Conservation (phyloP, 2,888 invertebrate species). For the Thereva unica region DNA sequence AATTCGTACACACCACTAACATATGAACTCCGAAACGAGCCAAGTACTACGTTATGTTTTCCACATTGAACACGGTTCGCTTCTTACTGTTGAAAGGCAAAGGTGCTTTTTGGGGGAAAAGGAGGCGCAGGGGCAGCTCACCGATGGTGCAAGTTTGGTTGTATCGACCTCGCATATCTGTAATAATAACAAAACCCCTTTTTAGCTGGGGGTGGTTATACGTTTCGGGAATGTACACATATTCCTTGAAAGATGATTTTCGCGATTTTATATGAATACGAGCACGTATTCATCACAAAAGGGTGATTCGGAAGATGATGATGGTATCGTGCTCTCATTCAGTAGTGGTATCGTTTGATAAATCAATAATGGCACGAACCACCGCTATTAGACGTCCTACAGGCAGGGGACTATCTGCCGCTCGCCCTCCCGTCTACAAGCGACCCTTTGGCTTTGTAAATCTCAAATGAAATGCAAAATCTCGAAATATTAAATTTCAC, state of each 20-base stretch:
- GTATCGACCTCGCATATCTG: constrained; percentile 20
- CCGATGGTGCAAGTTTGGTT: not conserved
- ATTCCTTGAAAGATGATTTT: constrained; percentile 33
- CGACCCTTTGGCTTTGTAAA: constrained; percentile 36
- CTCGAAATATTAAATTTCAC: constrained; percentile 39
- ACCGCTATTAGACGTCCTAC: no score
- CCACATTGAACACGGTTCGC: constrained; percentile 24
- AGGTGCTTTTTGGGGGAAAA: constrained; percentile 19
- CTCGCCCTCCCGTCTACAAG: not conserved
- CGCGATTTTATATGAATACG: constrained; percentile 32
- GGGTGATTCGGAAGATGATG: constrained; percentile 39
- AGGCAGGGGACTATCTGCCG: not conserved
- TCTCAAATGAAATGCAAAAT: constrained; percentile 40
- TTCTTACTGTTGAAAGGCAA: constrained; percentile 25
- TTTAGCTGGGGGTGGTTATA: constrained; percentile 21
- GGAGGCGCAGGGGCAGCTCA: not conserved
- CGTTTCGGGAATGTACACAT: constrained; percentile 13
- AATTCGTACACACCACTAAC: constrained; percentile 23
- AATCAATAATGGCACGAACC: constrained; percentile 38
- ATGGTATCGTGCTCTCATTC: constrained; percentile 40
- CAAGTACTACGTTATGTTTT: constrained; percentile 13
- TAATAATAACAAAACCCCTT: constrained; percentile 35
- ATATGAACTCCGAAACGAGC: constrained; percentile 16
- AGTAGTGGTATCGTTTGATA: constrained; percentile 39
- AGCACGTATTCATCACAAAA: constrained; percentile 40